Base-by-base conservation (phyloP, 2,797 vertebrate genomes). In the Sebastes wilsoni region DNA sequence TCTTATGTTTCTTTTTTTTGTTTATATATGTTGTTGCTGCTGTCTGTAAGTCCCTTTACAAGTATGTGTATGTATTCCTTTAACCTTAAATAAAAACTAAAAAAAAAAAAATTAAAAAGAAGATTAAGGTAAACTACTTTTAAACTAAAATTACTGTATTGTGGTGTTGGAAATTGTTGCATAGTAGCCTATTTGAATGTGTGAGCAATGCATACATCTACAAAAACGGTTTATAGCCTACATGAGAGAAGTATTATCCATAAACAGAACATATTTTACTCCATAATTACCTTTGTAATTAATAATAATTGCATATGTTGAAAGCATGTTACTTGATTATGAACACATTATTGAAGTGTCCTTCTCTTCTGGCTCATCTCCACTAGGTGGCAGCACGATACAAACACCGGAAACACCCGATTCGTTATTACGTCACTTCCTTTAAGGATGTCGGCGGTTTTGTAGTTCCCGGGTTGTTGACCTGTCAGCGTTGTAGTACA, bases 401-500 rank as follows among this genome's bases (percentile, higher is more conserved):
- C 4, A 20, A 42, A 12, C 14, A 4, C 70, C 85, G 86, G 89
- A 89, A 88, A 49, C n/a, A 72, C 13, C n/a, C 1, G 1, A 2
- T 1, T 27, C 12, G 6, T 13, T n/a, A 16, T 28, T 42, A 42
- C 38, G 76, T 83, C 64, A 88, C 16, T 88, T 92, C 91, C 92
- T 89, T 58, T 75, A 65, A 82, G 74, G 78, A 60, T 80, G 78
- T 83, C 14, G 16, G 66, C 73, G 72, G 72, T 86, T 93, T 92
- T 94, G 93, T 94, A 94, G 94, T 95, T 93, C 88, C 70, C 79
- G 78, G 83, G 70, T n/a, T 66, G 85, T 80, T 93, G 94, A 92
- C 88, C 90, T 94, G 93, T 94, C 94, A 94, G 87, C 92, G 66
- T 90, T 93, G 90, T 91, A 93, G 92, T 89, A 83, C 86, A 68